These are phyloP conservation scores for Aphaenogaster ashmeadi DNA, from an alignment of 1,140 invertebrate genomes.

Conservation along the genomic window DNA sequence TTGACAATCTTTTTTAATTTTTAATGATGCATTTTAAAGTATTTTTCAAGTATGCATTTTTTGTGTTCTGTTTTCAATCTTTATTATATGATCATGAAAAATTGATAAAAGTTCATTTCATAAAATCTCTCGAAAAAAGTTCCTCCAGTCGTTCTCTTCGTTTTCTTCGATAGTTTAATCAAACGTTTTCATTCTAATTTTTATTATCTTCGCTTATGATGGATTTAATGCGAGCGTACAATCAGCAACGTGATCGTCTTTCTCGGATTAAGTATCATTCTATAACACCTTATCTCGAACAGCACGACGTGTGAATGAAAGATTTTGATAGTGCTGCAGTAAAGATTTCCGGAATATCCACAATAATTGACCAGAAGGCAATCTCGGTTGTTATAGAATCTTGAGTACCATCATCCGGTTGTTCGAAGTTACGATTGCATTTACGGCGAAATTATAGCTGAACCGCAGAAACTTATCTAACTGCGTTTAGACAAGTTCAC, in stretches of 20 bases:
- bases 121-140: background rate
- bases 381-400: slow-evolving; percentile 39
- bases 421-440: background rate
- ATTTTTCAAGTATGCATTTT: background rate
- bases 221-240: background rate
- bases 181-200: background rate
- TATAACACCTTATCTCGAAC: background rate
- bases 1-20: background rate
- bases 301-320: background rate
- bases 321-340: slow-evolving; percentile 5
- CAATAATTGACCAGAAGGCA: slow-evolving; percentile 34
- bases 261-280: background rate
- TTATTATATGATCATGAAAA: background rate
- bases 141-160: background rate
- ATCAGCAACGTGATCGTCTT: background rate
- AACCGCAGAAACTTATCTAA: slow-evolving; percentile 13
- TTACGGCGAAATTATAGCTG: slow-evolving; percentile 23
- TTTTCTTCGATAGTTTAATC: background rate
- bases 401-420: background rate
- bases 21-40: background rate
- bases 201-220: background rate
- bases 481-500: background rate
- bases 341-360: slow-evolving; percentile 15
- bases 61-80: background rate
- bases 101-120: background rate